Base-by-base conservation (phyloP, 2,113 vertebrate genomes). In the Procavia capensis region DNA sequence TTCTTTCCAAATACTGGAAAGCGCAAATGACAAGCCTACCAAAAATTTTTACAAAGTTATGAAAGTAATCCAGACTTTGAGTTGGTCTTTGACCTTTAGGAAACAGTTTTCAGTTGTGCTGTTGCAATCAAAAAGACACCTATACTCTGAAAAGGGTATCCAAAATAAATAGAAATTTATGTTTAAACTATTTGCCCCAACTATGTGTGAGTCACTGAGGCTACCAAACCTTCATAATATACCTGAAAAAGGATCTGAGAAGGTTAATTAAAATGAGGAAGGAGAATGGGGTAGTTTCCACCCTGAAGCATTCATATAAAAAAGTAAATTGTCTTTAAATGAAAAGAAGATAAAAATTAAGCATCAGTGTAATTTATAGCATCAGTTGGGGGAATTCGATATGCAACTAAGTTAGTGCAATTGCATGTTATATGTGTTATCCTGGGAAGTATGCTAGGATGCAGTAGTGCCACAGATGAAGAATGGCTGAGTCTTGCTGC, bases 71-170 rank as follows among this genome's bases (percentile, higher is more conserved):
- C 43, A 82, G 61, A 74, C 36, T 85, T 76, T 66, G 14, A 90
- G 19, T 57, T 10, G 25, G 2, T 85, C 25, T 94, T 81, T 92
- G 74, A 45, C 41, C 43, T 81, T 87, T 17, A 82, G 83, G 41
- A 94, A 93, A 75, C 41, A 78, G 14, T 92, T 92, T 96, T 95
- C 22, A 92, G 6, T 72, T 92, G 31, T 92, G 34, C 50, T 85
- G 9, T 74, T 92, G 4, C 4, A 59, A 3, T 70, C 41, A 93
- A 5, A 93, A 92, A 64, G 47, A 95, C 5, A 74, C 9, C 1
- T 47, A n/a, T 27, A 61, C 34, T 84, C 79, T 50, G 85, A 25
- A 93, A 39, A 76, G 20, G 8, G 3, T 76, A 0, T 91, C 31
- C 50, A 39, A 45, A 88, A 90, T 36, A 89, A 93, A 29, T 27